These are phyloP conservation scores for Aquatica leii DNA, from an alignment of 2,888 invertebrate genomes.

Conservation along the genomic window DNA sequence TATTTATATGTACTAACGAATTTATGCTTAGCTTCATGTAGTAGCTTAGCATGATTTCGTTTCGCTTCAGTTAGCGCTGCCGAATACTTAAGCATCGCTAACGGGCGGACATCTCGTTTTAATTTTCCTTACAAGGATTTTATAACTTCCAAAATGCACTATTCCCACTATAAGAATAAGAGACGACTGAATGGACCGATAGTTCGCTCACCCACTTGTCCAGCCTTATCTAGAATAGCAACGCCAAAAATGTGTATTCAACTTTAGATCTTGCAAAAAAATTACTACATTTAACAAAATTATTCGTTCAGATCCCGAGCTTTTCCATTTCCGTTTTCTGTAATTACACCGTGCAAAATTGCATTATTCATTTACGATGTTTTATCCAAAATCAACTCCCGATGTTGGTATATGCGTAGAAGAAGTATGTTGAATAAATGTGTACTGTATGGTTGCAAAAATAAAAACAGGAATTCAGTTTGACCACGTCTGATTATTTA, in stretches of 20 bases:
- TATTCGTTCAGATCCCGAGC: constrained; percentile 52
- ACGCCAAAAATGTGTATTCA: constrained; percentile 56
- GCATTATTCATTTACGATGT: constrained; percentile 46
- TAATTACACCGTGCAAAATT: constrained; percentile 44
- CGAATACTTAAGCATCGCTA: constrained; percentile 23
- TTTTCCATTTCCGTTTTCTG: constrained; percentile 46
- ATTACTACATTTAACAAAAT: constrained; percentile 34
- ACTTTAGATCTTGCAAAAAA: constrained; percentile 53
- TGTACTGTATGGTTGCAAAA: constrained; percentile 57
- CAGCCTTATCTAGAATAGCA: constrained; percentile 56
- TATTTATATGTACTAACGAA: constrained; percentile 28
- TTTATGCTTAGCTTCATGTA: constrained; percentile 21
- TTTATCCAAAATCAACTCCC: constrained; percentile 47
- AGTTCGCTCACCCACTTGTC: constrained; percentile 55
- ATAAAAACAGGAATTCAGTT: constrained; percentile 57
- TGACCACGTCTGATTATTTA: constrained; percentile 39
- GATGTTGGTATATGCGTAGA: constrained; percentile 56
- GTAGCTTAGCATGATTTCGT: constrained; percentile 25
- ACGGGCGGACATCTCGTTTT: constrained; percentile 20
- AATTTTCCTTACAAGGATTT: constrained; percentile 13
- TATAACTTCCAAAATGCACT: constrained; percentile 43
- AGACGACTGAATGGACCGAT: constrained; percentile 53
- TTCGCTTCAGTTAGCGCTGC: constrained; percentile 28
- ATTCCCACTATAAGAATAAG: constrained; percentile 50
- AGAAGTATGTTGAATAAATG: constrained; percentile 56